Evolutionary conservation across 2,888 invertebrate genomes (phyloP).

Genomic region (Acanthococcus lagerstroemiae): DNA sequence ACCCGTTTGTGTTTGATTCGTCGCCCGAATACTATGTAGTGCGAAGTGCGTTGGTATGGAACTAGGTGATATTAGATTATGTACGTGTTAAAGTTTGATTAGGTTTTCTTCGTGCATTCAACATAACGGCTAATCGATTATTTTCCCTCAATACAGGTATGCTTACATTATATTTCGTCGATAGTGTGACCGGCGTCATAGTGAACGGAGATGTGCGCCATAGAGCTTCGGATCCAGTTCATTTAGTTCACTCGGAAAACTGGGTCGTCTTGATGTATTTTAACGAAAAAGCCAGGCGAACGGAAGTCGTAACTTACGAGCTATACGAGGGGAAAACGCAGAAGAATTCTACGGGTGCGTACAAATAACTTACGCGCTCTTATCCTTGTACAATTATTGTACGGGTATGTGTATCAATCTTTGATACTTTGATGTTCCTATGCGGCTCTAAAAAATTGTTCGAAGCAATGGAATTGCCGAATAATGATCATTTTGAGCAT

Average conservation of each 20-base stretch:
- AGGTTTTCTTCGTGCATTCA: no score
- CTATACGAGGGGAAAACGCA: constrained; percentile 86
- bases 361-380: constrained; percentile 51
- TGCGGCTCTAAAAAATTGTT: constrained; percentile 48
- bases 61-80: no score
- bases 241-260: constrained; percentile 91
- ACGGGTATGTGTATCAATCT: no score
- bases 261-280: constrained; percentile 90
- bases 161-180: constrained; percentile 75
- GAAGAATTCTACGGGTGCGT: constrained; percentile 57
- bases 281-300: constrained; percentile 84
- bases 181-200: constrained; percentile 81
- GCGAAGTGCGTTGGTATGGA: no score
- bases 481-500: no score
- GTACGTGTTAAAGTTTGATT: no score
- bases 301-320: constrained; percentile 87
- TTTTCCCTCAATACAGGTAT: constrained; percentile 51
- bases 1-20: no score
- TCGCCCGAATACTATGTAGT: no score
- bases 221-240: constrained; percentile 70
- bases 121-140: background rate
- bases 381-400: no score
- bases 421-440: no score
- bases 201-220: constrained; percentile 77
- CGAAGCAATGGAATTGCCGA: background rate